phyloP scores from a whole-genome alignment of 2,888 invertebrate genomes.

The Netelia fuscicornis region DNA sequence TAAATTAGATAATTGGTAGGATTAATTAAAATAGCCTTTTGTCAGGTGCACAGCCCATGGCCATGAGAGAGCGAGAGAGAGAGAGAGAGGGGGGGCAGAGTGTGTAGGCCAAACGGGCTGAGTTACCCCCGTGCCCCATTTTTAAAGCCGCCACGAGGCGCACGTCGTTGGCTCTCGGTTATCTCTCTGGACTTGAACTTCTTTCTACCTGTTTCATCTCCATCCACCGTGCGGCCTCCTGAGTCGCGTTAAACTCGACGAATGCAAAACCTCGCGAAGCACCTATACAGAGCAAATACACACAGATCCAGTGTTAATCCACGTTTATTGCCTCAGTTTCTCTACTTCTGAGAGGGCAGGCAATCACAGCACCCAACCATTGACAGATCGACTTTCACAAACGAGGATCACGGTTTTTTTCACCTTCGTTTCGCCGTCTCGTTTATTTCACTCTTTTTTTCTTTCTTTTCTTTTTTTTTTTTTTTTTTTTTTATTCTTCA shows the following conservation, averaged over 20 bases:
- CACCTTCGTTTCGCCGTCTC: slow-evolving; percentile 74
- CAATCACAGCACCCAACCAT: slow-evolving; percentile 85
- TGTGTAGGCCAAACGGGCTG: slow-evolving; percentile 80
- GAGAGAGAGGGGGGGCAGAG: slow-evolving; percentile 72
- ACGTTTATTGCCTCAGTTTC: slow-evolving; percentile 83
- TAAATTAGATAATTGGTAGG: slow-evolving; percentile 77
- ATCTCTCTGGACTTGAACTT: slow-evolving; percentile 78
- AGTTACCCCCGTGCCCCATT: slow-evolving; percentile 82
- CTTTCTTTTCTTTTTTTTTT: neutral
- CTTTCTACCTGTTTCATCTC: slow-evolving; percentile 93
- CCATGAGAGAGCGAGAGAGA: slow-evolving; percentile 76
- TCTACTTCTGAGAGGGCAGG: slow-evolving; percentile 84
- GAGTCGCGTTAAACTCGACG: slow-evolving; percentile 96
- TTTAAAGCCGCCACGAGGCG: slow-evolving; percentile 82
- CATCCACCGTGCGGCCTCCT: slow-evolving; percentile 96
- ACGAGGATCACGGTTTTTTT: slow-evolving; percentile 74
- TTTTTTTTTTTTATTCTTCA: slow-evolving; percentile 46
- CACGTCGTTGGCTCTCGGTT: slow-evolving; percentile 81
- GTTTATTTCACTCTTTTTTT: slow-evolving; percentile 31
- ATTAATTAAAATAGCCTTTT: slow-evolving; percentile 82
- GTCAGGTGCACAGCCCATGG: slow-evolving; percentile 83
- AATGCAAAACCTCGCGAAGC: slow-evolving; percentile 93
- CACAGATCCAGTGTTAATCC: slow-evolving; percentile 85
- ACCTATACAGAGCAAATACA: slow-evolving; percentile 93
- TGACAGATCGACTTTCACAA: slow-evolving; percentile 80